A percentile compares a stretch with the other conserved stretches of the same genome.
phyloP scores from a whole-genome alignment of 2,113 vertebrate species.

The Vulpes vulpes region DNA sequence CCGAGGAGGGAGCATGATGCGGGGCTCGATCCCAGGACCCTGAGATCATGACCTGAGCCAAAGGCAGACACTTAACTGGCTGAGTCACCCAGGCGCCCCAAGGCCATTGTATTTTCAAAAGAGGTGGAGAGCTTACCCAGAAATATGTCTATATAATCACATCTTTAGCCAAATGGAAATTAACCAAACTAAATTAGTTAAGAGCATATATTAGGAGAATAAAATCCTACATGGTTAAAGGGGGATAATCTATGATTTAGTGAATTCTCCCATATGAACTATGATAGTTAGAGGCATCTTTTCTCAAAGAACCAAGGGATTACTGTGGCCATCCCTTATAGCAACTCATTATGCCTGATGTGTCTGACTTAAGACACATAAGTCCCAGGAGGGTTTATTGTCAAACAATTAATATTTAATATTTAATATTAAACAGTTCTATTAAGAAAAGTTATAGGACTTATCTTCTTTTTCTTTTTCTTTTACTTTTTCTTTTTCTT shows the following conservation, averaged over 20 bases:
- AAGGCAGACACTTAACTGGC: too few species aligned
- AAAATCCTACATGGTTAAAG: not conserved
- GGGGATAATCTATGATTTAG: not conserved
- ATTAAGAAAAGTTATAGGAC: not conserved
- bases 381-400: not conserved
- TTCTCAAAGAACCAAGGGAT: not conserved
- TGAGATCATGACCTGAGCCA: too few species aligned
- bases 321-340: not conserved
- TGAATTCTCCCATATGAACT: not conserved
- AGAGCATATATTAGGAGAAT: not conserved
- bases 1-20: too few species aligned
- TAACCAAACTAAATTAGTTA: not conserved
- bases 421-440: not conserved
- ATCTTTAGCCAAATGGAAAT: constrained; percentile 46
- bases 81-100: not conserved
- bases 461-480: not conserved
- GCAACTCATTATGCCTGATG: not conserved
- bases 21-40: too few species aligned
- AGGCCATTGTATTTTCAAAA: not conserved
- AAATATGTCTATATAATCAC: not conserved
- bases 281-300: not conserved
- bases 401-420: not conserved
- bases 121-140: not conserved
- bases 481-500: not conserved
- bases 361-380: not conserved